Conservation (phyloP, 1,140 invertebrate species). For the Physella acuta region DNA sequence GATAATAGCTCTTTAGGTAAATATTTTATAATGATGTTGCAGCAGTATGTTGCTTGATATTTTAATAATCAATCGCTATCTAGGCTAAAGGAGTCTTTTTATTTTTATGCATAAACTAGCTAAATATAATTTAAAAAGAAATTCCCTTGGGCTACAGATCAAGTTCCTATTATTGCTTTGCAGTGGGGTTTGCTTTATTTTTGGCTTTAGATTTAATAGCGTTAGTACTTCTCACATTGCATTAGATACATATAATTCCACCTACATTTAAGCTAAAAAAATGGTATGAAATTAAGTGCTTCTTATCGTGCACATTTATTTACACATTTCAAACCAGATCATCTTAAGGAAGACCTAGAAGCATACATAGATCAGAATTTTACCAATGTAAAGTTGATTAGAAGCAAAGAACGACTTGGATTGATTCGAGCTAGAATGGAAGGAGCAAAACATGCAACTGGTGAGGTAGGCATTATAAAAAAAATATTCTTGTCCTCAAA, state of each 20-base stretch:
- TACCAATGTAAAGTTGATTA: constrained; percentile 72
- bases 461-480: constrained; percentile 21
- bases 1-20: constrained; percentile 72
- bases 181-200: too few relatives aligned
- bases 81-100: too few relatives aligned
- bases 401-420: constrained; percentile 79
- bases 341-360: constrained; percentile 85
- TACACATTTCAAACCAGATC: constrained; percentile 65
- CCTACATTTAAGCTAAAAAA: background rate
- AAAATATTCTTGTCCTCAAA: too few relatives aligned
- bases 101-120: too few relatives aligned
- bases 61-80: too few relatives aligned
- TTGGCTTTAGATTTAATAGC: too few relatives aligned
- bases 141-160: too few relatives aligned
- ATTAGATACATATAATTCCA: background rate
- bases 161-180: too few relatives aligned
- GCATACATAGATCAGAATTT: constrained; percentile 72
- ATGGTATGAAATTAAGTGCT: background rate
- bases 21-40: too few relatives aligned
- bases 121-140: too few relatives aligned
- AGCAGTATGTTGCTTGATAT: too few relatives aligned
- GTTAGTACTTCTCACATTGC: background rate
- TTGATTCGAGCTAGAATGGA: constrained; percentile 88
- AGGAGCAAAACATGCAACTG: constrained; percentile 77
- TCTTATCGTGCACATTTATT: background rate